Base-by-base conservation (phyloP, 2,888 invertebrate species). In the Charanyca ferruginea region DNA sequence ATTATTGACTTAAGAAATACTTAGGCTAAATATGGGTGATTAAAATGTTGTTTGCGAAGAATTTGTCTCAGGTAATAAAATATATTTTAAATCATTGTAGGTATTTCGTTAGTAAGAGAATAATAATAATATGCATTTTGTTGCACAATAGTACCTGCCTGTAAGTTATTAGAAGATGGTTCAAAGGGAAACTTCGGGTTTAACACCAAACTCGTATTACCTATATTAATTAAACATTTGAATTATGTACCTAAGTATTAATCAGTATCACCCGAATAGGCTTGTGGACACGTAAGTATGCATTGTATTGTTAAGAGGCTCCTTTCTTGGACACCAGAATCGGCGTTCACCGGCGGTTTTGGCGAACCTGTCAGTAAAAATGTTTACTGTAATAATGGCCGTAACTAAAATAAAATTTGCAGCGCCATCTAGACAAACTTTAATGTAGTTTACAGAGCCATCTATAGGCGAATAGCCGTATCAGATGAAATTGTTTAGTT, bases 1-100 rank as follows among this genome's bases (percentile, higher is more conserved):
- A 72, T 66, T 58, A 60, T 77, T 77, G 55, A 62, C 59, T 11
- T 66, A 76, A 20, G 49, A n/a, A 8, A 11, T 35, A 45, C n/a
- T 45, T 11, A 25, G 1, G 1, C 25, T 41, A n/a, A 38, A 32
- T 44, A 28, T 44, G 38, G 38, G 8, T 38, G 16, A 38, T 38
- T 38, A 16, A 38, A 9, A 23, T 32, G 25, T 8, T 61, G 18
- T 63, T 52, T 52, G 25, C 18, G 41, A 66, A 47, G 28, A 0
- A 57, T 48, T 28, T 53, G 23, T 35, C 18, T 16, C 38, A 38
- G 38, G 38, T 38, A 38, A 11, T 11, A 3, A 35, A 8, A 42
- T 42, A 6, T 42, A 7, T 42, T 47, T 49, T 59, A 22, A 38
- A 45, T 25, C 16, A 38, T 7, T 28, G n/a, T 32, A 35, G n/a